Base-by-base conservation (phyloP, 2,888 invertebrate species). In the Podotricha telesiphe region DNA sequence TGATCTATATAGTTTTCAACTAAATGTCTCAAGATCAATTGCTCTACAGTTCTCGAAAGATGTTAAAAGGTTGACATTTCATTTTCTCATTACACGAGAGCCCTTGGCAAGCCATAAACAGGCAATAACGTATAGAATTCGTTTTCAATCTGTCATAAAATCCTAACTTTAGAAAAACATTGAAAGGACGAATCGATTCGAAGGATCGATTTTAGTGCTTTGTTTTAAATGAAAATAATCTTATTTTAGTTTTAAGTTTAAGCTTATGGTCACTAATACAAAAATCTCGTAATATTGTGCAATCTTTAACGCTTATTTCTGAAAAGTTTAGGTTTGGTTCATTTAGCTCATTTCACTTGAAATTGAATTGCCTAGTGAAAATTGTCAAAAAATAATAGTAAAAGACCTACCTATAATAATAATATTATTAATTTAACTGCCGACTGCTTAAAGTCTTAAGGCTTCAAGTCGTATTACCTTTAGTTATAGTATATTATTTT, bases 61-160 rank as follows among this genome's bases (percentile, higher is more conserved):
- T n/a, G n/a, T n/a, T n/a, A 55, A 45, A 17, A 34, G 19, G 22
- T 53, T 37, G 37, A 37, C 50, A 34, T 62, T 62, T 59, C 22
- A 42, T 50, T 37, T 37, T 15, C 20, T 19, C 50, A 50, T 45
- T 70, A 59, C 56, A 67, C 28, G 67, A 69, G 56, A 62, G 40
- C 69, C 71, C 65, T 71, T 68, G 69, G 47, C 55, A 59, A 17
- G 72, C 70, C 65, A 68, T 75, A 78, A 80, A 79, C 73, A 73
- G 71, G 70, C 70, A 71, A 75, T 73, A 71, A 79, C 78, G 76
- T 78, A 71, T 76, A 76, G 76, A 78, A 79, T 74, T 77, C 73
- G 74, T 80, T 82, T 55, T 79, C 37, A 81, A 78, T 79, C 77
- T 68, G 70, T 70, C 75, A 79, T 81, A 78, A 80, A 79, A 77